These are phyloP conservation scores for Pimpla rufipes DNA, from an alignment of 2,888 invertebrate species.

Conservation along the genomic window DNA sequence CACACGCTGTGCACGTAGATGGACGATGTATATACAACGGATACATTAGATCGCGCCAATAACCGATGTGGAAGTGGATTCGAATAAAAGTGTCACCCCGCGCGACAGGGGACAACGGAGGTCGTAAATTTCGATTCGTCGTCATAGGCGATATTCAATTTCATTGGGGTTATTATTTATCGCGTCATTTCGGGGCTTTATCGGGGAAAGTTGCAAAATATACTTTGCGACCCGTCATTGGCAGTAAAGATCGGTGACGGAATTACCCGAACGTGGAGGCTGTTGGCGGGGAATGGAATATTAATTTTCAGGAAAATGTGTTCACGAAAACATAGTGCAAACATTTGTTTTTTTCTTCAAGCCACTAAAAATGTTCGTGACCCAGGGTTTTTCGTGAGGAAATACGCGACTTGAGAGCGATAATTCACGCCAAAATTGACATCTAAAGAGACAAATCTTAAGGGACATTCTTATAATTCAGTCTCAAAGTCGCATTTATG, in stretches of 20 bases:
- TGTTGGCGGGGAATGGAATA: neutral
- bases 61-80: constrained; percentile 48
- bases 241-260: neutral
- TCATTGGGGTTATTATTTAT: constrained; percentile 3
- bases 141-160: constrained; percentile 17
- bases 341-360: no score
- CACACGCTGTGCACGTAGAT: neutral
- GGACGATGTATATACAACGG: constrained; percentile 8
- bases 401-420: neutral
- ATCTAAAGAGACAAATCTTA: neutral
- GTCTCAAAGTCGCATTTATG: neutral
- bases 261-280: neutral
- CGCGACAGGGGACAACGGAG: neutral
- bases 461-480: no score
- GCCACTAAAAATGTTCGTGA: no score
- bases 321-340: no score
- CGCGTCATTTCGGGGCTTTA: neutral
- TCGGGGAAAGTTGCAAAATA: neutral
- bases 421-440: neutral
- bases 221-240: neutral
- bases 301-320: neutral
- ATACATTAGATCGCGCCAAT: constrained; percentile 29
- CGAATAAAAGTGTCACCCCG: constrained; percentile 24
- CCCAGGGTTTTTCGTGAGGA: no score
- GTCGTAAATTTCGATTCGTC: constrained; percentile 24